Percentiles rank a stretch among this genome's conserved stretches.
These are phyloP conservation scores for Mesodorylaimus sp. DNA, from an alignment of 2,888 invertebrate species.

Conservation along the genomic window DNA sequence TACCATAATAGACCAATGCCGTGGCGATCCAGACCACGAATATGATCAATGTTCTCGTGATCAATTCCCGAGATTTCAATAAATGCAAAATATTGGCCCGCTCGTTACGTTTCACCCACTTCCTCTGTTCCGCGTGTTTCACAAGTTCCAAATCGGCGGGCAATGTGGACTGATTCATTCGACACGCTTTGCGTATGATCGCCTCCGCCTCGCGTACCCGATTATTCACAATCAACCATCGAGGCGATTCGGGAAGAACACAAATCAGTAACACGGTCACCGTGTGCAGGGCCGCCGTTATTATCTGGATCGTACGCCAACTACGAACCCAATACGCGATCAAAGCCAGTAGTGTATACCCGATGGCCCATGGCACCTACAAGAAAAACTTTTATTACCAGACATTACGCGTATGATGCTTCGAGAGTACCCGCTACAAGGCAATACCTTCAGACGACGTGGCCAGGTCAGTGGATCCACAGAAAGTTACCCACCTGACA, in stretches of 20 bases:
- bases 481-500: too few relatives aligned
- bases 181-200: conserved; percentile 26
- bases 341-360: conserved; percentile 27
- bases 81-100: conserved; percentile 22
- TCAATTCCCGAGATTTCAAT: conserved; percentile 18
- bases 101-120: conserved; percentile 20
- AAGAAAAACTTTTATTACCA: too few relatives aligned
- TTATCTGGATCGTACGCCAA: conserved; percentile 27
- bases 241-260: conserved; percentile 9
- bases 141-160: conserved; percentile 27
- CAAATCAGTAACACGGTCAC: conserved; percentile 17
- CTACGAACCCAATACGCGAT: conserved; percentile 26
- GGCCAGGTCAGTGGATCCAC: too few relatives aligned
- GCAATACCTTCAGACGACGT: too few relatives aligned
- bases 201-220: conserved; percentile 27
- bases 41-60: conserved; percentile 16
- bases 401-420: too few relatives aligned
- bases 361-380: conserved; percentile 27
- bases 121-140: conserved; percentile 5
- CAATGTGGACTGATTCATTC: conserved; percentile 22
- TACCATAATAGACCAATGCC: conserved; percentile 29
- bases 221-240: conserved; percentile 19
- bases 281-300: conserved; percentile 26
- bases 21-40: conserved; percentile 19
- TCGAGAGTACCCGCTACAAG: too few relatives aligned